phyloP scores from a whole-genome alignment of 2,797 vertebrate species.

The Semotilus atromaculatus region DNA sequence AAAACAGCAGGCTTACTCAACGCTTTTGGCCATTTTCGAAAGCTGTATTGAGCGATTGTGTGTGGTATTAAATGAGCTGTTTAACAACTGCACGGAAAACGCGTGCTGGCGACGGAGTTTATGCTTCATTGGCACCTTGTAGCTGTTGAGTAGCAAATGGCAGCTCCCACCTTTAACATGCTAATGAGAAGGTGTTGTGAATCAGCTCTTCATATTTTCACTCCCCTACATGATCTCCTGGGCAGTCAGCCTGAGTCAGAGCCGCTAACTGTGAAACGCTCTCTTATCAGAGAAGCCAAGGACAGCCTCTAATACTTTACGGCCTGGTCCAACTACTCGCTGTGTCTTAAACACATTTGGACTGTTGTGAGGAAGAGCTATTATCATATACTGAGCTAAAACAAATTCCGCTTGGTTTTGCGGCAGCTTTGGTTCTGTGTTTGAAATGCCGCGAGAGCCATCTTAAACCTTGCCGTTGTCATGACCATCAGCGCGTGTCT shows the following conservation, averaged over 20 bases:
- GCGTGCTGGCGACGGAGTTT: conserved; percentile 9
- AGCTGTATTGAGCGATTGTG: conserved; percentile 40
- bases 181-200: conserved; percentile 52
- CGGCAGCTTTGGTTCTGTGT: neutral
- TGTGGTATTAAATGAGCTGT: conserved; percentile 43
- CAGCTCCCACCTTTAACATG: conserved; percentile 49
- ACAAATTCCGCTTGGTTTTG: neutral
- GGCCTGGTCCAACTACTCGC: conserved; percentile 21
- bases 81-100: conserved; percentile 23
- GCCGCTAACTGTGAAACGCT: conserved; percentile 41
- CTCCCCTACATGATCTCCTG: conserved; percentile 46
- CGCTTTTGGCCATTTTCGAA: conserved; percentile 31
- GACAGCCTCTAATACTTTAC: conserved; percentile 25
- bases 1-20: conserved; percentile 34
- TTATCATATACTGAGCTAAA: neutral
- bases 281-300: conserved; percentile 29
- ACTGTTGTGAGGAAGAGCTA: neutral
- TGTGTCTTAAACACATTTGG: conserved; percentile 19
- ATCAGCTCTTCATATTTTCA: conserved; percentile 47
- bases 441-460: neutral
- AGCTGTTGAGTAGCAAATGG: conserved; percentile 37
- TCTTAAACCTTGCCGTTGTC: conserved; percentile 10
- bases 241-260: conserved; percentile 46
- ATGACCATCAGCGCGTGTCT: neutral
- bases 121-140: conserved; percentile 40